Percentiles rank a stretch among this genome's conserved stretches.
Conservation (phyloP, 2,888 invertebrate genomes). For the Lepidochitona cinerea region DNA sequence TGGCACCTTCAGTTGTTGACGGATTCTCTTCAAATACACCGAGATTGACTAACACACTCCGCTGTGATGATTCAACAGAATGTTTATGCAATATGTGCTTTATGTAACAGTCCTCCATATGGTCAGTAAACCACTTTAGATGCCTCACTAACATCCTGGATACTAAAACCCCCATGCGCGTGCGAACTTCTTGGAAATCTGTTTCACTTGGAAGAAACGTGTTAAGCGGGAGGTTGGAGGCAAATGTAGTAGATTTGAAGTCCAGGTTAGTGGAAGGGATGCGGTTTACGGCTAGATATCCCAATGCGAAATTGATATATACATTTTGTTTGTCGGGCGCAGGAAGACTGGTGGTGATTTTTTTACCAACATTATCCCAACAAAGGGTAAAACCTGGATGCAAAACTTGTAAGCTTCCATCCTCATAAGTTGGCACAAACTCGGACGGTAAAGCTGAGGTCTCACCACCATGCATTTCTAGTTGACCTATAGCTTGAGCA, state of each 20-base stretch:
- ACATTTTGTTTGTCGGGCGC: not conserved
- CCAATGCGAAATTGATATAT: not conserved
- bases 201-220: conserved; percentile 1
- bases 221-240: not conserved
- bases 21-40: conserved; percentile 25
- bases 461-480: too few species aligned
- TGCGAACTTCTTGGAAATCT: conserved; percentile 4
- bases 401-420: too few species aligned
- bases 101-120: conserved; percentile 12
- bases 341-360: not conserved
- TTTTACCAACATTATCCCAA: conserved; percentile 3
- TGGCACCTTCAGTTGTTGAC: conserved; percentile 19
- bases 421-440: too few species aligned
- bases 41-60: conserved; percentile 21
- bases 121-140: conserved; percentile 19
- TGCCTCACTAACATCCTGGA: conserved; percentile 15
- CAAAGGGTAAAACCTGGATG: conserved; percentile 12
- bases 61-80: conserved; percentile 12
- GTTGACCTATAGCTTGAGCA: too few species aligned
- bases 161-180: conserved; percentile 19
- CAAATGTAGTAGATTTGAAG: not conserved
- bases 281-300: not conserved
- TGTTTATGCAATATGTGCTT: conserved; percentile 22
- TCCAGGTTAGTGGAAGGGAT: not conserved
- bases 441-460: too few species aligned